These are phyloP conservation scores for Aldabrachelys gigantea DNA, from an alignment of 2,113 vertebrate species.

Conservation along the genomic window DNA sequence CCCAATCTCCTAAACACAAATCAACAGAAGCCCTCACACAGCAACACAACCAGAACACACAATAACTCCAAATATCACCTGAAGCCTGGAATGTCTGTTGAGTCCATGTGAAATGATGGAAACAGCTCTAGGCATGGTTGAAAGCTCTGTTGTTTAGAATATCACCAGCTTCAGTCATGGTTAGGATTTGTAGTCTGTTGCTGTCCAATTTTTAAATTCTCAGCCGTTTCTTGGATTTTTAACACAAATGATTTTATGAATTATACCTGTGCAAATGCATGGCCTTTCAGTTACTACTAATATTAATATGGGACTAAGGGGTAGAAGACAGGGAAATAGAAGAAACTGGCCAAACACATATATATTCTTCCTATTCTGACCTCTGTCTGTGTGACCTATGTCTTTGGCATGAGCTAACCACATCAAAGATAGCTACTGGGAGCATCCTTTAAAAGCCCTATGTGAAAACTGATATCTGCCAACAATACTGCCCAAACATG, in stretches of 20 bases:
- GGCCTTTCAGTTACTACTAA: not conserved
- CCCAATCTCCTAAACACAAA: not conserved
- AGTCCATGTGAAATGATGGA: not conserved
- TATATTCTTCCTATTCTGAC: not conserved
- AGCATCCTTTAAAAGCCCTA: constrained; percentile 43
- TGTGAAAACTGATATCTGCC: constrained; percentile 36
- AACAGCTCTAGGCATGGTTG: not conserved
- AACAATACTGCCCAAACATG: not conserved
- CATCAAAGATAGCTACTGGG: not conserved
- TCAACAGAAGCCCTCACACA: not conserved
- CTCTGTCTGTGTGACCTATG: not conserved
- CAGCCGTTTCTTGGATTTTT: not conserved
- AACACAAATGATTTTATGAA: not conserved
- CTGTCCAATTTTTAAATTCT: not conserved
- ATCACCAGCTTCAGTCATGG: not conserved
- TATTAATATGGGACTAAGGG: not conserved
- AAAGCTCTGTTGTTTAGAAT: not conserved
- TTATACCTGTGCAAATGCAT: not conserved
- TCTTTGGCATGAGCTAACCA: not conserved
- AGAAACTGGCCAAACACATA: fast-evolving
- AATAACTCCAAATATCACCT: not conserved
- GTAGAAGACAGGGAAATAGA: not conserved
- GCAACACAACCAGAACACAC: not conserved
- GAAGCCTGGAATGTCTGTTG: not conserved
- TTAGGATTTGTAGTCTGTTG: not conserved